Evolutionary conservation across 2,797 vertebrate species (phyloP).

Genomic region (Pantherophis vulpinus): DNA sequence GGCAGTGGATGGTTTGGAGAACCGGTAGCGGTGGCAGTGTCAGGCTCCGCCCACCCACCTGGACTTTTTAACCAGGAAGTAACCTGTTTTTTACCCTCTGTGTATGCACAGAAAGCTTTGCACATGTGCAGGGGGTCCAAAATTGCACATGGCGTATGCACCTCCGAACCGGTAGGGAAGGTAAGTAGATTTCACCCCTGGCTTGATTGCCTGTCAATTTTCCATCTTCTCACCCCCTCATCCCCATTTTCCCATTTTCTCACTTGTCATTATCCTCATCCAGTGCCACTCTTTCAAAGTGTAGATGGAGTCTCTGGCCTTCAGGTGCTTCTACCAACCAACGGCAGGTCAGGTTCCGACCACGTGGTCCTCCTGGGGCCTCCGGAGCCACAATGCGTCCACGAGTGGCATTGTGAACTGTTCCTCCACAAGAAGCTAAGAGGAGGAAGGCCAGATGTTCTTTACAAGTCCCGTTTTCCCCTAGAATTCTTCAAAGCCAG

Average conservation of each 20-base stretch:
- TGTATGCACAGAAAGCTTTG: too few species aligned
- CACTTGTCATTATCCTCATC: conserved; percentile 91
- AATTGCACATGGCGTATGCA: too few species aligned
- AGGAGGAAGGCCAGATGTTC: background rate
- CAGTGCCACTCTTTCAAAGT: conserved; percentile 89
- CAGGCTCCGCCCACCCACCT: too few species aligned
- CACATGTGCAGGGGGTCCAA: too few species aligned
- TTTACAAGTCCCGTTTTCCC: background rate
- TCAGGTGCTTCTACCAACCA: conserved; percentile 90
- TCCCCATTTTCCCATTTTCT: conserved; percentile 20
- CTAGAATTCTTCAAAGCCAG: background rate
- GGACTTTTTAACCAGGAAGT: too few species aligned
- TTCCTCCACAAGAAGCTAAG: conserved; percentile 86
- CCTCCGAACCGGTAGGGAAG: too few species aligned
- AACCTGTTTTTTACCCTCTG: too few species aligned
- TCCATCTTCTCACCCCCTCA: too few species aligned
- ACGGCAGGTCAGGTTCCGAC: conserved; percentile 87
- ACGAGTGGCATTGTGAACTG: conserved; percentile 86
- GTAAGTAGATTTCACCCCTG: too few species aligned
- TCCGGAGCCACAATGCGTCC: conserved; percentile 87
- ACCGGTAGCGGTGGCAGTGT: too few species aligned
- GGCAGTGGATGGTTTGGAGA: too few species aligned
- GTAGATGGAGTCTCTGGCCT: conserved; percentile 86
- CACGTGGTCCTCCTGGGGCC: conserved; percentile 74
- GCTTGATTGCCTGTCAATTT: background rate